Evolutionary conservation across 2,888 invertebrate species (phyloP).

Genomic region (Lasioglossum lativentre): DNA sequence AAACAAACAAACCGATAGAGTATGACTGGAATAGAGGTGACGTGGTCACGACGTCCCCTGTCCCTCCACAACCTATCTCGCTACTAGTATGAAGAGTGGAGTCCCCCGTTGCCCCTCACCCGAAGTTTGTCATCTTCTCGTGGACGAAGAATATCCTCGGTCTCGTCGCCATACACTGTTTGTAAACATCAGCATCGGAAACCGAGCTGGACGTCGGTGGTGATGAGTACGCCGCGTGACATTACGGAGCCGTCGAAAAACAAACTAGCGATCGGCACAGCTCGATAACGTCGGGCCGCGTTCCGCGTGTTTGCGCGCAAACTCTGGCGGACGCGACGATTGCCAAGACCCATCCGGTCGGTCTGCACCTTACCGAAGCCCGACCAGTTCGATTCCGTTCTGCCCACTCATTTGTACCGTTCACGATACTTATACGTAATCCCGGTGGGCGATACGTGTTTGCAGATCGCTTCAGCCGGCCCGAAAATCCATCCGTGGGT

Average conservation of each 20-base stretch:
- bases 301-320: slow-evolving; percentile 13
- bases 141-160: too few species aligned
- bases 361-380: slow-evolving; percentile 10
- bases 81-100: too few species aligned
- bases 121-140: too few species aligned
- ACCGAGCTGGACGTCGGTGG: not conserved
- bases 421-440: slow-evolving; percentile 58
- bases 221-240: not conserved
- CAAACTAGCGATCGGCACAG: not conserved
- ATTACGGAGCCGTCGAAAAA: not conserved
- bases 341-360: not conserved
- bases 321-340: not conserved
- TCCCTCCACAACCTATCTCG: too few species aligned
- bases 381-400: slow-evolving; percentile 32
- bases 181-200: not conserved
- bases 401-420: slow-evolving; percentile 48
- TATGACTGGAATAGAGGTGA: too few species aligned
- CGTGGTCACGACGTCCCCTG: too few species aligned
- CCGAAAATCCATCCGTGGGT: slow-evolving; percentile 47
- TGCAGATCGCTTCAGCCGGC: slow-evolving; percentile 55
- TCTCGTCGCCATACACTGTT: not conserved
- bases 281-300: slow-evolving; percentile 20
- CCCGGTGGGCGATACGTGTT: slow-evolving; percentile 55
- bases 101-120: too few species aligned
- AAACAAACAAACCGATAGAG: too few species aligned